Conservation (phyloP, 30 jellyfish, hydroid and myxozoan species). For the Hydractinia echinata region DNA sequence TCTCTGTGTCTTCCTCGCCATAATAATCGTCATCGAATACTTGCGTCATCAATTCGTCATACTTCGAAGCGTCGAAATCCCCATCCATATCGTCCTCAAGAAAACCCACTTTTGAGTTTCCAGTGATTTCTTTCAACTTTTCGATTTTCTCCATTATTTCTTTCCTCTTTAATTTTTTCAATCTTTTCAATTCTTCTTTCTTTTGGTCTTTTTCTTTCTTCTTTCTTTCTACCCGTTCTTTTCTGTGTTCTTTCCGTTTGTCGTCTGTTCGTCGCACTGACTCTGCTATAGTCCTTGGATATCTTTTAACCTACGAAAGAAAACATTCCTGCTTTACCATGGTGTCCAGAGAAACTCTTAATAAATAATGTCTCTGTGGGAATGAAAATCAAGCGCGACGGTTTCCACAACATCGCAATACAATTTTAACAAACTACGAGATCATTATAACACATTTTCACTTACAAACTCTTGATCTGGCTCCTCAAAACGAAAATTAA, state of each 20-base stretch:
- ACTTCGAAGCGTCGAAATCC: slow-evolving; percentile 82
- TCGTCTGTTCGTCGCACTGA: slow-evolving; percentile 85
- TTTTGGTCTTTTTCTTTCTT: slow-evolving; percentile 71
- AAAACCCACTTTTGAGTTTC: slow-evolving; percentile 85
- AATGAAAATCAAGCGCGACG: too few species aligned
- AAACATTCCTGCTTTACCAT: too few species aligned
- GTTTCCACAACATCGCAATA: too few species aligned
- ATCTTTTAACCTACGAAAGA: slow-evolving; percentile 55
- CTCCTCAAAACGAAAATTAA: slow-evolving; percentile 88
- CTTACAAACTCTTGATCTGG: slow-evolving; percentile 95
- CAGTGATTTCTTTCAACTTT: slow-evolving; percentile 89
- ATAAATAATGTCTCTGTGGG: too few species aligned
- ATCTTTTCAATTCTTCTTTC: slow-evolving; percentile 66
- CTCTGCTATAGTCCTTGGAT: slow-evolving; percentile 82
- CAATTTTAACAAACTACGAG: too few species aligned
- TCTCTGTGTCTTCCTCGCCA: slow-evolving; percentile 53
- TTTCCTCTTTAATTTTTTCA: slow-evolving; percentile 81
- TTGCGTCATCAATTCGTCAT: slow-evolving; percentile 69
- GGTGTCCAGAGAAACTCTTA: too few species aligned
- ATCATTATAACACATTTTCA: background rate
- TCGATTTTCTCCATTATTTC: slow-evolving; percentile 88
- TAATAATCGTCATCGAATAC: slow-evolving; percentile 71
- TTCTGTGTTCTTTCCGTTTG: slow-evolving; percentile 62
- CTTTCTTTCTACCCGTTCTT: slow-evolving; percentile 79
- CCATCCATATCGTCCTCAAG: slow-evolving; percentile 93